These are phyloP conservation scores for Molanna angustata DNA, from an alignment of 2,888 invertebrate species.

Conservation along the genomic window DNA sequence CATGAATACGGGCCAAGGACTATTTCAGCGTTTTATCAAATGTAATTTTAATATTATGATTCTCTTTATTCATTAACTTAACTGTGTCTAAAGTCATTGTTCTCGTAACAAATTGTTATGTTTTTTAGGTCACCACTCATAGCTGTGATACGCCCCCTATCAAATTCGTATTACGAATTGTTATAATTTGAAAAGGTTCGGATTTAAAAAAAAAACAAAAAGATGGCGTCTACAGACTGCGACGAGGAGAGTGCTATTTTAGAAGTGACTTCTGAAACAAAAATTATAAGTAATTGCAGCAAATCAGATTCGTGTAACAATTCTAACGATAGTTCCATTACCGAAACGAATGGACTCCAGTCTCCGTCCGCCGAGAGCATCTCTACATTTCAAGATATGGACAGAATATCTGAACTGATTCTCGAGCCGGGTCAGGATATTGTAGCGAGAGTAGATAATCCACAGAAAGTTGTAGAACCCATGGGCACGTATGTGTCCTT, in stretches of 20 bases:
- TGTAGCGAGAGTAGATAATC: slow-evolving; percentile 67
- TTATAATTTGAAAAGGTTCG: neutral
- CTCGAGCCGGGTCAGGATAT: slow-evolving; percentile 51
- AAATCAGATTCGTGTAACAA: slow-evolving; percentile 36
- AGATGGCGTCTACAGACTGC: slow-evolving; percentile 22
- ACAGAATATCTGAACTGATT: slow-evolving; percentile 52
- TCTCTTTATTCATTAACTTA: neutral
- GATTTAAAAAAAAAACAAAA: neutral
- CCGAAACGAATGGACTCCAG: slow-evolving; percentile 18
- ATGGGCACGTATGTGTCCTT: slow-evolving; percentile 71
- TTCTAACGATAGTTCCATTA: slow-evolving; percentile 21
- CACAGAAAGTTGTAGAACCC: slow-evolving; percentile 67
- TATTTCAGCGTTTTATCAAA: neutral
- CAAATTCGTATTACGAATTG: neutral
- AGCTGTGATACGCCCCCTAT: slow-evolving; percentile 13
- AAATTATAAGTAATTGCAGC: slow-evolving; percentile 41
- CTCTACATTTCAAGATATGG: slow-evolving; percentile 57
- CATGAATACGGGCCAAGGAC: neutral
- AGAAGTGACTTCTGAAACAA: slow-evolving; percentile 46
- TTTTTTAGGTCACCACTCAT: slow-evolving; percentile 9
- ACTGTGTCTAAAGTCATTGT: too few relatives aligned
- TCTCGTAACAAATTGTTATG: too few relatives aligned
- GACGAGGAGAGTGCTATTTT: slow-evolving; percentile 39
- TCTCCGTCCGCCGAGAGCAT: slow-evolving; percentile 56
- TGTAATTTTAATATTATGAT: neutral